Evolutionary conservation across 2,888 invertebrate genomes (phyloP).

Genomic region (Drosophila setosimentum): DNA sequence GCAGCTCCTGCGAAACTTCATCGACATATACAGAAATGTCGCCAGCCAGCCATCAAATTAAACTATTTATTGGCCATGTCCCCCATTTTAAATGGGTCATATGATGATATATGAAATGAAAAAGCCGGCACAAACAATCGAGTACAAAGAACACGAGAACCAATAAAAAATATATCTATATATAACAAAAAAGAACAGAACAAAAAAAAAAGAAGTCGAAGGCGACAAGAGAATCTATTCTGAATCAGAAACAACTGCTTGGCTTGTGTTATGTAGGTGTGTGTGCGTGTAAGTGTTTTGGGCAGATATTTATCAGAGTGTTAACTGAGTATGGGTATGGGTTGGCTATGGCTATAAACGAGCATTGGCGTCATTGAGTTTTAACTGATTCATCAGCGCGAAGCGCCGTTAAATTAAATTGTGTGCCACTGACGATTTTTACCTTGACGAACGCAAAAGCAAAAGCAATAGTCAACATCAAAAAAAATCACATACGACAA

Average conservation of each 20-base stretch:
- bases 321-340: slow-evolving; percentile 22
- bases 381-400: slow-evolving; percentile 51
- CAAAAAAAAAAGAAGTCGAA: neutral
- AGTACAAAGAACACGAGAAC: slow-evolving; percentile 1
- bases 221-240: neutral
- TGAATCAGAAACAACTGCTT: slow-evolving; percentile 25
- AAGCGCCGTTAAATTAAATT: slow-evolving; percentile 55
- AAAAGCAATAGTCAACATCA: slow-evolving; percentile 6
- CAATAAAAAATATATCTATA: neutral
- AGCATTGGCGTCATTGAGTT: slow-evolving; percentile 42
- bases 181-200: neutral
- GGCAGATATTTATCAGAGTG: slow-evolving; percentile 37
- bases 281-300: neutral
- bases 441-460: slow-evolving; percentile 51
- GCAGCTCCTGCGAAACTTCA: neutral
- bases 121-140: slow-evolving; percentile 7
- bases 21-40: neutral
- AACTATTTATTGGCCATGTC: slow-evolving; percentile 2
- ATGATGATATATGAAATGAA: slow-evolving; percentile 22
- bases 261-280: slow-evolving; percentile 1
- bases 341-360: slow-evolving; percentile 31
- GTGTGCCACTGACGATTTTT: slow-evolving; percentile 33
- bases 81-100: slow-evolving; percentile 15
- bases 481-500: slow-evolving; percentile 43
- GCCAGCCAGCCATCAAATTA: slow-evolving; percentile 5